Conservation (phyloP, 1,140 invertebrate species). For the Brachionus angularis region DNA sequence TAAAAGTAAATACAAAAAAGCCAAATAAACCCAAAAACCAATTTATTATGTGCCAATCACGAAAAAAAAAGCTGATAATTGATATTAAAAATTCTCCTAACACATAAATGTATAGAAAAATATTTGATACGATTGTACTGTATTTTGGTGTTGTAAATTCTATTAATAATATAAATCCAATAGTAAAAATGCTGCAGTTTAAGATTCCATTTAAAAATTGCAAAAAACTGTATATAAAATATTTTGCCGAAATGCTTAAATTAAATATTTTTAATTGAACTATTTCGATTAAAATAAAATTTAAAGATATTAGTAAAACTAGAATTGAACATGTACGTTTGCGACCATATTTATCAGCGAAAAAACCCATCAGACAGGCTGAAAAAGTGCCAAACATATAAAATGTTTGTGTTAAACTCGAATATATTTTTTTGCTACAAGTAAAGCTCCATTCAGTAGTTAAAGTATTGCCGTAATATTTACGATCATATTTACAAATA, state of each 20-base stretch:
- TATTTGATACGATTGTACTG: neutral
- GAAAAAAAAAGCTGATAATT: neutral
- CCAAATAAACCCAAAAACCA: conserved; percentile 11
- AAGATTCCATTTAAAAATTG: conserved; percentile 10
- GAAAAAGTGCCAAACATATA: conserved; percentile 11
- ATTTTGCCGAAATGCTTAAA: neutral
- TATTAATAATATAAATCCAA: conserved; percentile 16
- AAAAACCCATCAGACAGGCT: neutral
- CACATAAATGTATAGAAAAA: neutral
- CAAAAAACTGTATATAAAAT: neutral
- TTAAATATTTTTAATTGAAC: neutral
- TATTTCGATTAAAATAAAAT: conserved; percentile 1
- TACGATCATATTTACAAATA: neutral
- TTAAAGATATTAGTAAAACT: neutral
- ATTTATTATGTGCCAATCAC: neutral
- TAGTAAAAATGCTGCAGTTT: conserved; percentile 7
- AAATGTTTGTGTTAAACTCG: conserved; percentile 33
- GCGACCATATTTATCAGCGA: conserved; percentile 13
- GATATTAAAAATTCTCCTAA: conserved; percentile 4
- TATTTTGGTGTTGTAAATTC: conserved; percentile 20
- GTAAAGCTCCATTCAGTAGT: neutral
- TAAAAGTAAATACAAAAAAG: neutral
- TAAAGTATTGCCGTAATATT: neutral
- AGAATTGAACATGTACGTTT: neutral
- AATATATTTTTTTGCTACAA: neutral